A percentile compares a stretch with the other conserved stretches of the same genome.
Evolutionary conservation across 2,888 invertebrate genomes (phyloP).

Genomic region (Patella ulyssiponensis): DNA sequence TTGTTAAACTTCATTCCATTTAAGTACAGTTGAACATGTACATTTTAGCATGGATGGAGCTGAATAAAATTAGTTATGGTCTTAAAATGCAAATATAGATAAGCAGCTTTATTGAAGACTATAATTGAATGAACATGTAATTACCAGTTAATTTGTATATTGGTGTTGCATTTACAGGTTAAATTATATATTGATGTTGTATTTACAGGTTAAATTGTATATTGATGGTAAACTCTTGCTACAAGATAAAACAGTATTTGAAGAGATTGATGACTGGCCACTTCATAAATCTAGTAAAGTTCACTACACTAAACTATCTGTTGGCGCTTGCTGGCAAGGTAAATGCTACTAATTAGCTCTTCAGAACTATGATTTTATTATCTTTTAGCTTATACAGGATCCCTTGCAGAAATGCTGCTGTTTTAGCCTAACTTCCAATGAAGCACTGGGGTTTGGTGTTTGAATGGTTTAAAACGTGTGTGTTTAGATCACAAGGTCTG

Average conservation of each 20-base stretch:
- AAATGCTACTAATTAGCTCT: constrained; percentile 19
- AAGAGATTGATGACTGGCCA: constrained; percentile 99
- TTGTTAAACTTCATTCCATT: neutral
- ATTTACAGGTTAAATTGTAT: constrained; percentile 73
- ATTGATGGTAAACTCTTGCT: constrained; percentile 87
- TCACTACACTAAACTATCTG: constrained; percentile 85
- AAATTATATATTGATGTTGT: constrained; percentile 83
- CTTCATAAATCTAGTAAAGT: constrained; percentile 88
- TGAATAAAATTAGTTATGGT: neutral
- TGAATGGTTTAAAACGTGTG: no score
- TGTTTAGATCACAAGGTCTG: no score
- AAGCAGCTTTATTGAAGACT: neutral
- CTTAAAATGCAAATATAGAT: neutral
- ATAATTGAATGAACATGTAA: constrained; percentile 83
- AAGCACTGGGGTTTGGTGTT: no score
- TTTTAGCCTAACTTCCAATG: no score
- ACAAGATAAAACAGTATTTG: constrained; percentile 86
- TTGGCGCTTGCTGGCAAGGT: constrained; percentile 99
- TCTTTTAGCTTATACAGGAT: no score
- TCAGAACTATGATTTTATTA: no score
- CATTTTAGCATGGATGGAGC: neutral
- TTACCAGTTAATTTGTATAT: constrained; percentile 76
- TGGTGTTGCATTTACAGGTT: constrained; percentile 76
- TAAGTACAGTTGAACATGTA: neutral
- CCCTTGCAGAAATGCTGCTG: no score